Percentiles rank a stretch among this genome's conserved stretches.
Conservation (phyloP, 2,797 vertebrate genomes). For the Alouatta caraya region DNA sequence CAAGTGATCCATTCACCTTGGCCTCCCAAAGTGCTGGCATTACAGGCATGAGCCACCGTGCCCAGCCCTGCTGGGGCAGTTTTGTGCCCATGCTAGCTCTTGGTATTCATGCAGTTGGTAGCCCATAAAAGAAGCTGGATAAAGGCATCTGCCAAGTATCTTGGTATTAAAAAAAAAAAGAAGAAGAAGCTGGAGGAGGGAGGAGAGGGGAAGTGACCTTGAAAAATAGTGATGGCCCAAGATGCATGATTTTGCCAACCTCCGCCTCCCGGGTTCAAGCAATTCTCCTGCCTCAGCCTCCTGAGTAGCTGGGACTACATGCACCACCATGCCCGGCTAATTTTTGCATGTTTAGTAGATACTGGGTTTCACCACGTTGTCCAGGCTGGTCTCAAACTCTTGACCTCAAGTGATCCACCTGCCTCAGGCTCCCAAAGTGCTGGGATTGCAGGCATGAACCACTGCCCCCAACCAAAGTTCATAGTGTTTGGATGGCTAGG, state of each 20-base stretch:
- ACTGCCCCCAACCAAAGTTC: background rate
- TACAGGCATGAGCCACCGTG: too few relatives aligned
- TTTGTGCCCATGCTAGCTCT: background rate
- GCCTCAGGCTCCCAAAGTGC: background rate
- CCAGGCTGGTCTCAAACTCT: background rate
- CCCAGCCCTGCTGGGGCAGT: too few relatives aligned
- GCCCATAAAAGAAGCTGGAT: background rate
- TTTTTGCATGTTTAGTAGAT: background rate
- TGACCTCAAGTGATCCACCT: background rate
- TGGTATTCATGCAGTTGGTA: background rate
- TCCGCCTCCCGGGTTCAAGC: background rate
- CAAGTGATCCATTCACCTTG: too few relatives aligned
- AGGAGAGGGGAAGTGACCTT: background rate
- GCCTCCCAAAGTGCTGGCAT: too few relatives aligned
- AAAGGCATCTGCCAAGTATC: too few relatives aligned
- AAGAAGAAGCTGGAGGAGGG: background rate
- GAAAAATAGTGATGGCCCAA: background rate
- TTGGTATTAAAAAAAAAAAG: too few relatives aligned
- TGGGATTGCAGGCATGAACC: background rate
- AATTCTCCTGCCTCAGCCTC: background rate
- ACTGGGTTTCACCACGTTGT: background rate
- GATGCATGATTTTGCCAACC: too few relatives aligned
- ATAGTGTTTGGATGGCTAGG: background rate
- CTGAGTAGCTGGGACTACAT: background rate
- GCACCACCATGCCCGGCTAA: background rate